A percentile compares a stretch with the other conserved stretches of the same genome.
Evolutionary conservation across 2,797 vertebrate species (phyloP).

Genomic region (Acrossocheilus wenchowensis): DNA sequence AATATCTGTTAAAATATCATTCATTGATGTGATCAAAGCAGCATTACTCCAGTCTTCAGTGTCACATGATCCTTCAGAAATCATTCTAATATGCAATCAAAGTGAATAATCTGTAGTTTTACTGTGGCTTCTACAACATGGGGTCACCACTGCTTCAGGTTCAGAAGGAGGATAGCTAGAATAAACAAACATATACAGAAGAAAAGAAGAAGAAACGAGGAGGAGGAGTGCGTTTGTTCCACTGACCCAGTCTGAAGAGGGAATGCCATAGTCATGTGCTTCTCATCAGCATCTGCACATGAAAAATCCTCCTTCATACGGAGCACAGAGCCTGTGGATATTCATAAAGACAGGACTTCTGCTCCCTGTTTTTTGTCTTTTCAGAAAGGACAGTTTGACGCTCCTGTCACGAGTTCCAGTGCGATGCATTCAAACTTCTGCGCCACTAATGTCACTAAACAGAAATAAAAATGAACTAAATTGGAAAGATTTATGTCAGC

Average conservation of each 20-base stretch:
- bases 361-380: neutral
- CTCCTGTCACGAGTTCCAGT: neutral
- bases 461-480: neutral
- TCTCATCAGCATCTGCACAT: constrained; percentile 64
- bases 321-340: neutral
- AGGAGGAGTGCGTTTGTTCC: constrained; percentile 58
- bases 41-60: neutral
- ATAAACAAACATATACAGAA: neutral
- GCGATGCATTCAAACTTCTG: neutral
- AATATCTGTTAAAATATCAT: neutral
- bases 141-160: neutral
- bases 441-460: neutral
- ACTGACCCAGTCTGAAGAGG: constrained; percentile 71
- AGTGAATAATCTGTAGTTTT: neutral
- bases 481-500: no score
- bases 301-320: constrained; percentile 12
- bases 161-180: constrained; percentile 18
- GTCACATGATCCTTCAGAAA: neutral
- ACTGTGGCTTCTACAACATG: neutral
- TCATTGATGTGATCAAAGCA: neutral
- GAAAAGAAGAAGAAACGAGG: neutral
- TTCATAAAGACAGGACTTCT: neutral
- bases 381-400: neutral
- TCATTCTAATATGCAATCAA: neutral
- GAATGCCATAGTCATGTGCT: constrained; percentile 70